These are phyloP conservation scores for Aplysina aerophoba DNA, from an alignment of 37 sponge, comb jelly and placozoan species.

Conservation along the genomic window DNA sequence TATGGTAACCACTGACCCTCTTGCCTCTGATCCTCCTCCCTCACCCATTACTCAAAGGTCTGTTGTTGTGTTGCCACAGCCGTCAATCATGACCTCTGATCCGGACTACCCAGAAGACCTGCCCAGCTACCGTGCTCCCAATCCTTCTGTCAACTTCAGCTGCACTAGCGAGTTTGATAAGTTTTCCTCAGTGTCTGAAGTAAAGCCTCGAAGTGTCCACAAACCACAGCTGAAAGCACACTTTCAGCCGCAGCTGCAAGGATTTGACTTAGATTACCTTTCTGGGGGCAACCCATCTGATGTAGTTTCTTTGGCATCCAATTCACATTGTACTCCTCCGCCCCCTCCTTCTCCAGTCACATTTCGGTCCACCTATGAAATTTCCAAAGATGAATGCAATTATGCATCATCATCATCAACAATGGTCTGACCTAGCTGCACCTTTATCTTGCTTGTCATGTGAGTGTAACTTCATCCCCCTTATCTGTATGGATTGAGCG, in stretches of 20 bases:
- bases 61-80: background rate
- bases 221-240: too few species aligned
- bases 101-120: background rate
- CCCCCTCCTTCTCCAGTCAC: conserved; percentile 32
- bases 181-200: conserved; percentile 12
- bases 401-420: conserved; percentile 12
- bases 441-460: too few species aligned
- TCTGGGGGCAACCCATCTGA: background rate
- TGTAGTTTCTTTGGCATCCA: conserved; percentile 25
- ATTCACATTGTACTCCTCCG: conserved; percentile 30
- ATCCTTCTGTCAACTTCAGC: conserved; percentile 11
- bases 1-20: conserved; percentile 22
- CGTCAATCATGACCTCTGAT: background rate
- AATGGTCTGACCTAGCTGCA: background rate
- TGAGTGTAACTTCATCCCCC: too few species aligned
- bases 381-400: background rate
- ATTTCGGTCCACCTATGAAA: background rate
- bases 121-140: background rate
- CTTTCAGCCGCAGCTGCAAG: background rate
- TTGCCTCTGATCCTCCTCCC: conserved; percentile 24
- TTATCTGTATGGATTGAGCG: too few species aligned
- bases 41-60: conserved; percentile 18
- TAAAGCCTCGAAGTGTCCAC: background rate
- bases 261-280: background rate
- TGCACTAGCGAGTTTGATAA: conserved; percentile 7